A percentile compares a stretch with the other conserved stretches of the same genome.
phyloP scores from a whole-genome alignment of 2,113 vertebrate species.

The Menidia beryllina region DNA sequence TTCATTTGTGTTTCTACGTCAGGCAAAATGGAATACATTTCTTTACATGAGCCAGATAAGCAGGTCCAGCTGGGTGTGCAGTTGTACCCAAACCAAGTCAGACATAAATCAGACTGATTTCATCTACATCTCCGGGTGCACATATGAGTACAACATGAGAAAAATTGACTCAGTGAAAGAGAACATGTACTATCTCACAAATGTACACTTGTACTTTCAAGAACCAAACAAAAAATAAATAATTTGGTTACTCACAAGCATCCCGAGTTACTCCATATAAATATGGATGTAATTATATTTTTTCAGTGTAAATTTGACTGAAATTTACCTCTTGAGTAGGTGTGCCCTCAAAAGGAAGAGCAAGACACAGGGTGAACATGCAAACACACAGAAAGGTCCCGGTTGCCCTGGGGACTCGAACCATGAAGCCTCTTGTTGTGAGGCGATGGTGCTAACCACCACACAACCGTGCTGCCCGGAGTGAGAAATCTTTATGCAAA shows the following conservation, averaged over 20 bases:
- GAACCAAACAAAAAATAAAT: too few relatives aligned
- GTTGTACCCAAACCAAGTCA: constrained; percentile 52
- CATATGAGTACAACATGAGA: constrained; percentile 17
- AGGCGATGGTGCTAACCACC: too few relatives aligned
- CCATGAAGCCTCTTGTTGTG: too few relatives aligned
- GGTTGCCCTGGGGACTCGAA: too few relatives aligned
- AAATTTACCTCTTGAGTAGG: constrained; percentile 25
- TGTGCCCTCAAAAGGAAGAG: constrained; percentile 28
- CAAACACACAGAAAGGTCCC: too few relatives aligned
- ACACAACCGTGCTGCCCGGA: too few relatives aligned
- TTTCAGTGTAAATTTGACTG: constrained; percentile 63
- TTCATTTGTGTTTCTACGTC: constrained; percentile 72
- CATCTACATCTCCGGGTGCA: constrained; percentile 33
- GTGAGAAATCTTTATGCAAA: constrained; percentile 1
- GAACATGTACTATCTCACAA: constrained; percentile 34
- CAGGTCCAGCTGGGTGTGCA: constrained; percentile 68
- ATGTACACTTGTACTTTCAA: too few relatives aligned
- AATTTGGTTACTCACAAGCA: neutral
- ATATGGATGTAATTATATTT: constrained; percentile 56
- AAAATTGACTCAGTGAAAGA: constrained; percentile 21
- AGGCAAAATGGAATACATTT: constrained; percentile 53
- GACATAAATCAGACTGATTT: constrained; percentile 60
- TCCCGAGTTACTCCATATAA: constrained; percentile 37
- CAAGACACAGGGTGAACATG: too few relatives aligned
- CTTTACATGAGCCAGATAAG: constrained; percentile 66